phyloP scores from a whole-genome alignment of 92 coral and sea anemone species.

The Diadumene lineata region DNA sequence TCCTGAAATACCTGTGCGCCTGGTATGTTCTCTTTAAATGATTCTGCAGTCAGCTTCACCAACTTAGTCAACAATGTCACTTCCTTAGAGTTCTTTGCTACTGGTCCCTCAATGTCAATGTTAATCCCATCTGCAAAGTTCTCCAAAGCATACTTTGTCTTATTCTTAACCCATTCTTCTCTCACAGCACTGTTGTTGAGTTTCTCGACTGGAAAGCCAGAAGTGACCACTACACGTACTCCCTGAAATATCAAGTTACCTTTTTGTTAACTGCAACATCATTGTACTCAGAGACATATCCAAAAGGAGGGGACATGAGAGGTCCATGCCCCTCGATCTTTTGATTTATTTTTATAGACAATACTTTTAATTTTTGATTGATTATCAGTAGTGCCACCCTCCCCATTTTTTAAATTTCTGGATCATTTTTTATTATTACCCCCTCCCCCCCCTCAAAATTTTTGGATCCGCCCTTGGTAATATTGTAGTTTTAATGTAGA shows the following conservation, averaged over 20 bases:
- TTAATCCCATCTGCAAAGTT: conserved; percentile 94
- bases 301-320: too few species aligned
- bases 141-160: conserved; percentile 70
- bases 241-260: conserved; percentile 77
- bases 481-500: too few species aligned
- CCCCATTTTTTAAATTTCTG: too few species aligned
- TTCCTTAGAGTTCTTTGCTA: conserved; percentile 72
- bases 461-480: too few species aligned
- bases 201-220: conserved; percentile 68
- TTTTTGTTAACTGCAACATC: not conserved
- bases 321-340: too few species aligned
- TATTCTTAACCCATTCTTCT: conserved; percentile 79
- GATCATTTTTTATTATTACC: too few species aligned
- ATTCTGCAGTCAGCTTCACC: conserved; percentile 61
- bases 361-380: too few species aligned
- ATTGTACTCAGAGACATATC: not conserved
- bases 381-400: too few species aligned
- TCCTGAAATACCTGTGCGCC: conserved; percentile 78
- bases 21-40: conserved; percentile 73
- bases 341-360: too few species aligned
- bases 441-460: too few species aligned
- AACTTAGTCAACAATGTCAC: conserved; percentile 74
- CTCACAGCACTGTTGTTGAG: conserved; percentile 61
- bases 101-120: conserved; percentile 89
- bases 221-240: conserved; percentile 86